These are phyloP conservation scores for Ispidina picta DNA, from an alignment of 2,797 vertebrate genomes.

Conservation along the genomic window DNA sequence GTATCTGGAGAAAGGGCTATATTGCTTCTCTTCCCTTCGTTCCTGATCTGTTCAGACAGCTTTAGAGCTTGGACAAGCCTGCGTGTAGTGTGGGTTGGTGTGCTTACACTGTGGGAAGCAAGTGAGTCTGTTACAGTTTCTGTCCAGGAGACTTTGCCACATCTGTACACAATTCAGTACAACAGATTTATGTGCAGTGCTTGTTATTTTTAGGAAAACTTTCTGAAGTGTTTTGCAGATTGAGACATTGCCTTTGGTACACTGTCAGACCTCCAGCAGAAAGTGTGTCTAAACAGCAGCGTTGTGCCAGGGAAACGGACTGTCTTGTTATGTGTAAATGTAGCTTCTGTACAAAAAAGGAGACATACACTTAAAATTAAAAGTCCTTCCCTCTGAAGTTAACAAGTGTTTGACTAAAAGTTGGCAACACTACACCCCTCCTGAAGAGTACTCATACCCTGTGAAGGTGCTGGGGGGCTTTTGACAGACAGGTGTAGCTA, in stretches of 20 bases:
- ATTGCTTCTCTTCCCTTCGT: background rate
- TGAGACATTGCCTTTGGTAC: background rate
- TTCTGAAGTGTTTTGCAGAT: background rate
- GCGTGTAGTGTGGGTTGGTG: background rate
- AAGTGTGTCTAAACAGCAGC: accelerated
- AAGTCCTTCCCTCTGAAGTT: background rate
- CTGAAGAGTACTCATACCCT: background rate
- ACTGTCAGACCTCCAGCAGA: background rate
- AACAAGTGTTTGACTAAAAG: background rate
- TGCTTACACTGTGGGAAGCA: background rate
- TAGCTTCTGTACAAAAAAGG: background rate
- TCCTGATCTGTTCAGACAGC: background rate
- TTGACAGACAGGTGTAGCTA: background rate
- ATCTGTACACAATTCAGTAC: background rate
- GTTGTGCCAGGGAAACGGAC: background rate
- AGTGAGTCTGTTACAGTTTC: background rate
- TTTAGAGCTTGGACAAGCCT: background rate
- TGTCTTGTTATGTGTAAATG: background rate
- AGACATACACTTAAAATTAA: background rate
- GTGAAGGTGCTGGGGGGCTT: background rate
- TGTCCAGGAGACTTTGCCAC: background rate
- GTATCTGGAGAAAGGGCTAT: background rate
- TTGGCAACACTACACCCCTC: background rate
- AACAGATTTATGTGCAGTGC: background rate
- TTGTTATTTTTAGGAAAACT: background rate